Conservation (phyloP, 2,888 invertebrate species). For the Oasisia sp. region DNA sequence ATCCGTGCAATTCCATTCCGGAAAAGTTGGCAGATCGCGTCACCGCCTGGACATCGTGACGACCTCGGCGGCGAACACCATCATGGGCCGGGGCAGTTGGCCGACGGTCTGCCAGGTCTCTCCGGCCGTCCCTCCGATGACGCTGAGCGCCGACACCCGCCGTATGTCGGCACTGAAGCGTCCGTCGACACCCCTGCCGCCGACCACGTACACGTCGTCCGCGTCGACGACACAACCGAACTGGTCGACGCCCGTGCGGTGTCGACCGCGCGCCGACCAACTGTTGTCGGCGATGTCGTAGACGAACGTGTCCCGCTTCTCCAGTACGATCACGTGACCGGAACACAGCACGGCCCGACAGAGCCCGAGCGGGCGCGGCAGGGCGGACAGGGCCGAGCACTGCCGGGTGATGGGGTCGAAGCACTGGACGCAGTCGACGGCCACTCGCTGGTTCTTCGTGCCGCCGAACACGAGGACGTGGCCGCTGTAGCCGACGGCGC, state of each 20-base stretch:
- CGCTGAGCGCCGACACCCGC: neutral
- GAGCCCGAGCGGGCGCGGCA: neutral
- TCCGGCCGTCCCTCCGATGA: neutral
- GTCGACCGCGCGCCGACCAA: neutral
- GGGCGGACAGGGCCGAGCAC: neutral
- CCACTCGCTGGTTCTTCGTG: neutral
- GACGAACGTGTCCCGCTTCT: neutral
- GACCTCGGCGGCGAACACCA: neutral
- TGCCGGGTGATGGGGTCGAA: neutral
- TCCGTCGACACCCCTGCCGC: neutral
- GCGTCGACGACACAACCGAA: neutral
- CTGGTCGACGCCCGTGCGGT: neutral
- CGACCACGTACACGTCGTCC: neutral
- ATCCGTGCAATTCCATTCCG: neutral
- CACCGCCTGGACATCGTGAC: neutral
- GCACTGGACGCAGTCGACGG: neutral
- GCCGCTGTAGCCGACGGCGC: neutral
- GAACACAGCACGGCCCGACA: neutral
- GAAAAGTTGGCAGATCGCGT: neutral
- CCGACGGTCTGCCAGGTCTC: neutral
- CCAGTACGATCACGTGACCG: neutral
- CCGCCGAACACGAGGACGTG: slow-evolving; percentile 13
- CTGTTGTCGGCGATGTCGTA: neutral
- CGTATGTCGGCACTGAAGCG: neutral
- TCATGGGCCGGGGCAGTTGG: neutral